Conservation (phyloP, 2,888 invertebrate genomes). For the Eudemis profundana region DNA sequence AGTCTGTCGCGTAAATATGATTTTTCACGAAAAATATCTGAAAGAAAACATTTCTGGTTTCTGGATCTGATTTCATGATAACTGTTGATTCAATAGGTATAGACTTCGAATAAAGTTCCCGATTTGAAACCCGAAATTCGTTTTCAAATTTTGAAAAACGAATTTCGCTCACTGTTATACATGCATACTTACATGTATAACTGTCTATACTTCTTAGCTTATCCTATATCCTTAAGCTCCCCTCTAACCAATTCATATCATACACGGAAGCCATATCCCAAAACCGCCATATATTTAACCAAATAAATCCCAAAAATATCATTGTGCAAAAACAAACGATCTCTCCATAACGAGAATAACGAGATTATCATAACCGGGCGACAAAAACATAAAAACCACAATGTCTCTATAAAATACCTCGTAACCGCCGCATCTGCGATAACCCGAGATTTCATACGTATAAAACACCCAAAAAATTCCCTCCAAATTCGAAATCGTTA, state of each 20-base stretch:
- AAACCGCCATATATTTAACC: conserved; percentile 48
- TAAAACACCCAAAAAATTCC: conserved; percentile 81
- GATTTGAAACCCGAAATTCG: too few species aligned
- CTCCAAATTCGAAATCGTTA: conserved; percentile 78
- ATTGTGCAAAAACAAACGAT: conserved; percentile 77
- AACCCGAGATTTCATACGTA: conserved; percentile 64
- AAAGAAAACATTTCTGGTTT: too few species aligned
- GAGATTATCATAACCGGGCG: conserved; percentile 75
- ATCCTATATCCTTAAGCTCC: conserved; percentile 8
- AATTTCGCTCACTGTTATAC: too few species aligned
- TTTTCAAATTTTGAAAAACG: too few species aligned
- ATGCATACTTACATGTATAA: not conserved
- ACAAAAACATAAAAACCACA: conserved; percentile 72
- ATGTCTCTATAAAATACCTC: conserved; percentile 71
- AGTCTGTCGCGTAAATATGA: too few species aligned
- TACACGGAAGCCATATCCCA: conserved; percentile 36
- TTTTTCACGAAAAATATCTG: too few species aligned
- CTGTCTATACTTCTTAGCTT: not conserved
- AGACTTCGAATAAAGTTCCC: too few species aligned
- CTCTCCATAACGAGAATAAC: conserved; percentile 78
- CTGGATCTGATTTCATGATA: too few species aligned
- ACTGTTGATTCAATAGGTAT: too few species aligned
- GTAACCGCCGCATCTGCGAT: conserved; percentile 56
- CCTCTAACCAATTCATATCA: conserved; percentile 31
- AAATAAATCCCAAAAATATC: conserved; percentile 57